Conservation (phyloP, 2,113 vertebrate species). For the Albula glossodonta region DNA sequence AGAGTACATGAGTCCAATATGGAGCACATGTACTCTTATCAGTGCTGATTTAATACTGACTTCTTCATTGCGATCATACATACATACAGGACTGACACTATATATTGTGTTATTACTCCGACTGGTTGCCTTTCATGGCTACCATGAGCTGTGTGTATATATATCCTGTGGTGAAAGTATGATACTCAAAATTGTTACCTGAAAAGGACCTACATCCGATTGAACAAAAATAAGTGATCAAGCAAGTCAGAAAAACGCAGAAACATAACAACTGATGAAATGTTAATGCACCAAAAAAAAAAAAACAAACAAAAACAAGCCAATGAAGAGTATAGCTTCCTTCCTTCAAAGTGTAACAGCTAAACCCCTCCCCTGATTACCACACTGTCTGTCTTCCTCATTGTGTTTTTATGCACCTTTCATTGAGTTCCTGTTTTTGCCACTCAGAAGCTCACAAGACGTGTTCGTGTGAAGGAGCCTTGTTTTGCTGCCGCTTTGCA, state of each 20-base stretch:
- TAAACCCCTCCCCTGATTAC: constrained; percentile 25
- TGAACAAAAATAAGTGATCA: background rate
- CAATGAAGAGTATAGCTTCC: background rate
- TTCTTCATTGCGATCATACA: background rate
- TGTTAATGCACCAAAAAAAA: background rate
- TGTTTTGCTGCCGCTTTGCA: constrained; percentile 15
- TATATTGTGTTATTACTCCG: background rate
- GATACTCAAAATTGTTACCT: background rate
- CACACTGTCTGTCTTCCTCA: constrained; percentile 49
- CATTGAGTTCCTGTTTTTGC: constrained; percentile 68
- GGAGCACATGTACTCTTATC: too few species aligned
- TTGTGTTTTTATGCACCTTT: constrained; percentile 56
- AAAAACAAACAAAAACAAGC: background rate
- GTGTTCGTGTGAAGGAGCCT: constrained; percentile 21
- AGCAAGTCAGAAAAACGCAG: background rate
- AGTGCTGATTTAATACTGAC: too few species aligned
- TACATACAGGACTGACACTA: background rate
- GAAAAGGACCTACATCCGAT: background rate
- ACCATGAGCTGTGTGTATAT: background rate
- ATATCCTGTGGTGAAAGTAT: background rate
- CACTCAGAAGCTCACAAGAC: constrained; percentile 26
- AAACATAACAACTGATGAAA: too few species aligned
- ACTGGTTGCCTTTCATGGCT: background rate
- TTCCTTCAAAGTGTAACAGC: constrained; percentile 22
- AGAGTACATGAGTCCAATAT: too few species aligned